Evolutionary conservation across 2,797 vertebrate genomes (phyloP), one percentile per base, ranked within the genome.

Genomic region (Sylvilagus floridanus): DNA sequence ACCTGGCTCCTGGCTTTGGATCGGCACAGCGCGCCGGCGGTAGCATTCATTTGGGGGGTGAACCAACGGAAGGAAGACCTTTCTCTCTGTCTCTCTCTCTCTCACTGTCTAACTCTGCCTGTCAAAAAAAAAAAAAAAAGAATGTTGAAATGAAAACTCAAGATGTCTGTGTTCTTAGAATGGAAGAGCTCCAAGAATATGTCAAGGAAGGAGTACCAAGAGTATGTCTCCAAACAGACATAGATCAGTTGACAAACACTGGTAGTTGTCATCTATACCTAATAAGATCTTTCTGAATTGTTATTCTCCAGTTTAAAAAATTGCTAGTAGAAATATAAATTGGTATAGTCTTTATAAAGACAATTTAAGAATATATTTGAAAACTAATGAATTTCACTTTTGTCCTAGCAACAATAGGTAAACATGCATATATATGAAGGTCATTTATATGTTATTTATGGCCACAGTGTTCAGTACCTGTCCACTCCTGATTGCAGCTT

Each of bases 381-480:
- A 37, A 92, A 84, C 81, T 90, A 63, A 62, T 68, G 11, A 50
- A 66, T 89, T 89, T 84, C 66, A 4, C 79, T 81, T 79, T 16
- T 54, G 63, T 63, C 54, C 12, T 19, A 68, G 81, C 63, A 71
- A 71, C 14, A 60, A 12, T 63, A 73, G 50, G 10, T 90, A 69
- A 13, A 73, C 24, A 57, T 90, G n/a, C 21, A 52, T 30, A 22
- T 13, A 32, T 66, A 30, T 68, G 72, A 72, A 69, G 35, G 65
- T 32, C 60, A 68, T 73, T 52, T 78, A 32, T 65, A 35, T 83
- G 28, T 42, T 54, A 13, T 54, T 57, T 32, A 57, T 71, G 71
- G 52, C 54, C 14, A 37, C 69, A 30, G 14, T 79, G 57, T 42
- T 82, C 52, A 8, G 3, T 57, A 57, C 54, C 54, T 17, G 14